phyloP scores from a whole-genome alignment of 2,113 vertebrate genomes.

The Nibea coibor region DNA sequence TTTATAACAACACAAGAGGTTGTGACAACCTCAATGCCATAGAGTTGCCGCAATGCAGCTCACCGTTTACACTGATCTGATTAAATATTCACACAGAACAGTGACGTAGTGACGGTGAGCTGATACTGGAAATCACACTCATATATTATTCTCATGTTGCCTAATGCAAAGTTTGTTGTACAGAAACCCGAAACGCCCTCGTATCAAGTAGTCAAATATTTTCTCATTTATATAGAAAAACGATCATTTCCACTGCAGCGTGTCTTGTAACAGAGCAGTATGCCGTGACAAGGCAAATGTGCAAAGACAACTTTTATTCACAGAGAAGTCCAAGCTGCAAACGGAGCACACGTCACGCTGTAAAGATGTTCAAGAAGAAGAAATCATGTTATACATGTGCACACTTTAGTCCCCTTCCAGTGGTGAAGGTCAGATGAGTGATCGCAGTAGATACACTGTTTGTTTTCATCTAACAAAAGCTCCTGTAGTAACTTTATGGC shows the following conservation, averaged over 20 bases:
- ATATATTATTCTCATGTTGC: not conserved
- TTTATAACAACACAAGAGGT: not conserved
- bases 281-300: not conserved
- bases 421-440: not conserved
- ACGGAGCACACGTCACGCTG: not conserved
- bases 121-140: not conserved
- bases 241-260: too few relatives aligned
- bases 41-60: slow-evolving; percentile 35
- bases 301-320: slow-evolving; percentile 26
- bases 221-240: not conserved
- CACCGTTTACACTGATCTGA: slow-evolving; percentile 1
- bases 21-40: not conserved
- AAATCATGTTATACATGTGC: not conserved
- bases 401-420: not conserved
- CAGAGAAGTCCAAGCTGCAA: slow-evolving; percentile 10
- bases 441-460: not conserved
- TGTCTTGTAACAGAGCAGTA: not conserved
- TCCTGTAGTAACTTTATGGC: not conserved
- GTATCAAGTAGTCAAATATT: not conserved
- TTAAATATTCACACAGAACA: slow-evolving; percentile 35
- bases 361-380: not conserved
- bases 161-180: not conserved
- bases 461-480: not conserved
- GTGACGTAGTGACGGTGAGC: not conserved
- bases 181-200: not conserved